phyloP scores from a whole-genome alignment of 2,888 invertebrate genomes.

The Ferrisia virgata region DNA sequence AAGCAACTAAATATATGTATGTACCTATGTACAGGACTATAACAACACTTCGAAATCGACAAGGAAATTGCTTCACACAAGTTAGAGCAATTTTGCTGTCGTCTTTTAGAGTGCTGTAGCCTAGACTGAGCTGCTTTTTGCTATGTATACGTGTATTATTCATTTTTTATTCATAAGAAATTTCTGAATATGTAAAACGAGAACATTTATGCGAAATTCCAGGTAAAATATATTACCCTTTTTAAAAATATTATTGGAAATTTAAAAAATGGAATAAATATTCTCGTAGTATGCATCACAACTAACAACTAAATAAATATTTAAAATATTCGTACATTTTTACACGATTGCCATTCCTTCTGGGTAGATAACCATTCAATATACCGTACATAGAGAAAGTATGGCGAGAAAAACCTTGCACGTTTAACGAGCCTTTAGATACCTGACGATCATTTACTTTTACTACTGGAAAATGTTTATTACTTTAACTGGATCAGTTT shows the following conservation, averaged over 20 bases:
- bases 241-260: not conserved
- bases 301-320: conserved; percentile 8
- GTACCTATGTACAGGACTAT: no score
- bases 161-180: conserved; percentile 1
- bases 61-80: not conserved
- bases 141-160: not conserved
- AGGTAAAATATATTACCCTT: not conserved
- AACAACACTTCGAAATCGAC: not conserved
- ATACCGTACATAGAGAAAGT: no score
- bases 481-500: no score
- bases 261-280: not conserved
- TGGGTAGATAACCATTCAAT: no score
- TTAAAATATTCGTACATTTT: no score
- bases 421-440: no score
- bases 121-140: not conserved
- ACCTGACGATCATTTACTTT: no score
- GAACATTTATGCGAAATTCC: not conserved
- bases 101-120: not conserved
- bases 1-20: not conserved
- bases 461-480: no score
- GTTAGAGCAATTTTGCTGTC: not conserved
- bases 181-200: not conserved
- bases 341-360: no score
- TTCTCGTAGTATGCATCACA: not conserved
- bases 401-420: no score